Conservation (phyloP, 2,113 vertebrate genomes). For the Perccottus glenii region DNA sequence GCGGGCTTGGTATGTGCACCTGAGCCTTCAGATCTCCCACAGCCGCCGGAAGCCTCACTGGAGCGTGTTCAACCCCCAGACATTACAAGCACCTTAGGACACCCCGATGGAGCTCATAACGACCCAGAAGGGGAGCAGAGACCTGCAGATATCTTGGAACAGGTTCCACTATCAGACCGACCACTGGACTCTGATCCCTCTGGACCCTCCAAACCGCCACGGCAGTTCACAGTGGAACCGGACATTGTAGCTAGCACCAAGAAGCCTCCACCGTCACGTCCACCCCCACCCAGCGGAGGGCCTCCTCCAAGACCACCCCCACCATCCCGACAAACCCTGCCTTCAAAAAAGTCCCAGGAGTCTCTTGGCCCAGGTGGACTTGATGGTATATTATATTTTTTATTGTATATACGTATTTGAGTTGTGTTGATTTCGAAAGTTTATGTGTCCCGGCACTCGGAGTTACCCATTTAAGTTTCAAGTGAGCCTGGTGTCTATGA, state of each 20-base stretch:
- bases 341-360: slow-evolving; percentile 91
- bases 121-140: slow-evolving; percentile 61
- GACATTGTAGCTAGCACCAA: slow-evolving; percentile 99
- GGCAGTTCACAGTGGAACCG: slow-evolving; percentile 90
- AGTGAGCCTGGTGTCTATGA: no score
- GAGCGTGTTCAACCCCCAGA: slow-evolving; percentile 72
- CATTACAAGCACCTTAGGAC: slow-evolving; percentile 75
- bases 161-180: slow-evolving; percentile 67
- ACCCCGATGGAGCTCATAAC: slow-evolving; percentile 17
- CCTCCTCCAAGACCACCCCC: slow-evolving; percentile 93
- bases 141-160: slow-evolving; percentile 80
- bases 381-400: slow-evolving; percentile 80
- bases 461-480: no score
- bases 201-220: slow-evolving; percentile 88
- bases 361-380: slow-evolving; percentile 81
- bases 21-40: slow-evolving; percentile 30
- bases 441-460: no score
- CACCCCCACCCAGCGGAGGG: slow-evolving; percentile 85
- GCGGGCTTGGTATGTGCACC: slow-evolving; percentile 19
- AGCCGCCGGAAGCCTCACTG: slow-evolving; percentile 25
- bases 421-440: no score
- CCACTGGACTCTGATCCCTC: slow-evolving; percentile 74
- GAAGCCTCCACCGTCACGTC: slow-evolving; percentile 89
- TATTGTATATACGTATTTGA: background rate
- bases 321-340: slow-evolving; percentile 86